Base-by-base conservation (phyloP, 2,113 vertebrate genomes). In the Sebastes schlegelii region DNA sequence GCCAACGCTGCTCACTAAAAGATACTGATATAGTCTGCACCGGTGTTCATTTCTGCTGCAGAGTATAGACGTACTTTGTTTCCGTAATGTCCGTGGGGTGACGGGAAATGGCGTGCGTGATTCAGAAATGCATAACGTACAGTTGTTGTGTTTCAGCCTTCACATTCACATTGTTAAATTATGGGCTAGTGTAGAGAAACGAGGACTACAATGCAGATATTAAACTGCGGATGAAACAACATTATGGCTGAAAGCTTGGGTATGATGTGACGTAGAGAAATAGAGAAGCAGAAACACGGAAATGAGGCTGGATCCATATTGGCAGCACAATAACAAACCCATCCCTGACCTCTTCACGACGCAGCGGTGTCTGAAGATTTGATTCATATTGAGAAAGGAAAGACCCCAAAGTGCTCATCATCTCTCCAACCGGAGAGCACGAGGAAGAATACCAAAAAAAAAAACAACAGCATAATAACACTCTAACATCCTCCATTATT, bases 401-500 rank as follows among this genome's bases (percentile, higher is more conserved):
- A 83, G 46, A 60, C 70, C 52, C 64, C 49, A 49, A 83, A 89
- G 46, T 71, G 26, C 70, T 89, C 84, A 80, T 89, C 76, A 60
- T 88, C 55, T 64, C 80, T 83, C 26, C 26, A 78, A 58, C 62
- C 63, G 58, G 63, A 80, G 82, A 57, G 42, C 34, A 77, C 0
- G 42, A 66, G 54, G 23, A 10, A 10, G 16, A 23, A 23, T 34
- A 4, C 3, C 3, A 66, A 1, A 0, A 49, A 66, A 49, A 63
- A 14, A n/a, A 12, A 23, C 62, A 51, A 58, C 51, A 52, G 40
- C n/a, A 60, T 84, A 92, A 90, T 84, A 86, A 83, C 80, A 66
- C 80, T 87, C 70, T 65, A 69, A 84, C 88, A 80, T 46, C 80
- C 79, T 78, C 75, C 63, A 91, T 83, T 89, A 90, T 88, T 88